Evolutionary conservation across 2,113 vertebrate species (phyloP).

Genomic region (Calidris pygmaea): DNA sequence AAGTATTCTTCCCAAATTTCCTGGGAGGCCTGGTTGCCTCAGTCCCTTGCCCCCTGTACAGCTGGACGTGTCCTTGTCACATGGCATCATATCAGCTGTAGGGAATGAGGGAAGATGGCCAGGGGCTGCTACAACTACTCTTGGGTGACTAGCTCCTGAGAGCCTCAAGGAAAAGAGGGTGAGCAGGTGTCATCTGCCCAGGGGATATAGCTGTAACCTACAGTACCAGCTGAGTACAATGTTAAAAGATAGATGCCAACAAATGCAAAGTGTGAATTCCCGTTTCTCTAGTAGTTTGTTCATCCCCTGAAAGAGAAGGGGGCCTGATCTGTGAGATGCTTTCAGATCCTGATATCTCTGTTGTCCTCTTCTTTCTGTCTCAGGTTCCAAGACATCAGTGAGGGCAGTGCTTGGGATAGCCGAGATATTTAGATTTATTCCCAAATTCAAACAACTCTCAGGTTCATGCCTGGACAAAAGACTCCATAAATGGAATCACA

Average conservation of each 20-base stretch:
- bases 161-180: background rate
- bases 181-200: background rate
- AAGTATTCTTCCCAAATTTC: background rate
- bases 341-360: background rate
- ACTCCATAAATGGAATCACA: background rate
- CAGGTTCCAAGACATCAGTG: background rate
- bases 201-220: background rate
- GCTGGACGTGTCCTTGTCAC: background rate
- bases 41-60: rapidly evolving
- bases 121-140: background rate
- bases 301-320: background rate
- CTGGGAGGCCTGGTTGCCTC: background rate
- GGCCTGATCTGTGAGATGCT: background rate
- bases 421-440: background rate
- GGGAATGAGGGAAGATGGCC: background rate
- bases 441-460: background rate
- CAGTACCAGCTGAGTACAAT: background rate
- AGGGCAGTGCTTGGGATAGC: background rate
- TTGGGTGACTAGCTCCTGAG: background rate
- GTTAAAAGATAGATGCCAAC: background rate
- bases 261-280: background rate
- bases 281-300: background rate
- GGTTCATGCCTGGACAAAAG: background rate
- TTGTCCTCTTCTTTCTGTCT: background rate
- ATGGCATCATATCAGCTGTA: background rate